Conservation (phyloP, 2,797 vertebrate species). For the Tympanoctomys barrerae region DNA sequence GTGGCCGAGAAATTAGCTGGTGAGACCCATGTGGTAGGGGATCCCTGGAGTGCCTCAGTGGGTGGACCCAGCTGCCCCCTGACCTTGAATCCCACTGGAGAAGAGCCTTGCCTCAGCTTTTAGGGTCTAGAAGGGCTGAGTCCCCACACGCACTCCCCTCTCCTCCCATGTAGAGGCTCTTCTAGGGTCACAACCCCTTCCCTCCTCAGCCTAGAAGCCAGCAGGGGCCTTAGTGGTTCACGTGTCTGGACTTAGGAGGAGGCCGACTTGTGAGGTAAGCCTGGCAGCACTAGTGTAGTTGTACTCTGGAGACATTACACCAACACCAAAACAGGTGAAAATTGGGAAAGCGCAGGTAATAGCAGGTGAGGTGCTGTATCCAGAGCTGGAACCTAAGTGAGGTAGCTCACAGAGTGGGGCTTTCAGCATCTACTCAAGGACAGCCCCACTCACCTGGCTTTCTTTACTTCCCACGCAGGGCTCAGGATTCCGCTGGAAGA, state of each 20-base stretch:
- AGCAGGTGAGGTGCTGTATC: background rate
- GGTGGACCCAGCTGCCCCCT: background rate
- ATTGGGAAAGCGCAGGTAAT: background rate
- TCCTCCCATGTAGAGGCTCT: background rate
- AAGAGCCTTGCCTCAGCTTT: background rate
- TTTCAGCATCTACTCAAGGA: background rate
- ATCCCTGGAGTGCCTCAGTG: background rate
- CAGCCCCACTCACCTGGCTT: background rate
- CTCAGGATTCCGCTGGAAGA: slow-evolving; percentile 92
- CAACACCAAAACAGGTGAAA: background rate
- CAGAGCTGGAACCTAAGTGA: background rate
- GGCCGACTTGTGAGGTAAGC: background rate
- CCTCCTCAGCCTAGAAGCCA: background rate
- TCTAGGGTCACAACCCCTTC: background rate
- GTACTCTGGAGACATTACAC: background rate
- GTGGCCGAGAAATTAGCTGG: background rate
- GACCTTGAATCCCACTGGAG: background rate
- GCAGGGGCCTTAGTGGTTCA: background rate
- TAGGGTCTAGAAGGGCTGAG: background rate
- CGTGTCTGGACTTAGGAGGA: background rate
- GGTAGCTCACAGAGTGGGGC: background rate
- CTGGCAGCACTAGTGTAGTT: background rate
- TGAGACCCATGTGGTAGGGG: background rate
- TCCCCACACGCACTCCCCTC: background rate
- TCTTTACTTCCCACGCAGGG: slow-evolving; percentile 83